Base-by-base conservation (phyloP, 2,888 invertebrate genomes). In the Aethes cnicana region DNA sequence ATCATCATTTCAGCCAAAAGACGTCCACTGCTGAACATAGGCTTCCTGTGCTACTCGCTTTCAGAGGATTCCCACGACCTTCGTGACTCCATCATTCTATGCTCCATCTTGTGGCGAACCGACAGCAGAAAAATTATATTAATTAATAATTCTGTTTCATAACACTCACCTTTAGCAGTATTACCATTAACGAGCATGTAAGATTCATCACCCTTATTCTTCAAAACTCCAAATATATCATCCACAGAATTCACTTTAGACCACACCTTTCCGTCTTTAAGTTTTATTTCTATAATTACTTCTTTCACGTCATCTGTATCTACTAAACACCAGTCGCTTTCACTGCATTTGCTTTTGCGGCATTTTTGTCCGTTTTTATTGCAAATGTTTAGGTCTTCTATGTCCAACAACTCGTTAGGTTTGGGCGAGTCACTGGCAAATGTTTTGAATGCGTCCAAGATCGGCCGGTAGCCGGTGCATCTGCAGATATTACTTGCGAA, bases 401-500 rank as follows among this genome's bases (percentile, higher is more conserved):
- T 76, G 47, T 81, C 92, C 6, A 63, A 47, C 56, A 92, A 74
- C 48, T 82, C 77, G 0, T 87, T 74, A 2, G 70, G 63, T n/a
- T 67, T 60, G 0, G 90, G 84, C 4, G 91, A 90, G 64, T 94
- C 94, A 16, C 69, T 81, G 0, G 94, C 93, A 55, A 94, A 93
- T n/a, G 92, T 92, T 67, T 95, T 95, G 76, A 95, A 94, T 0
- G 95, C 92, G 62, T 95, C 95, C 33, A 95, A 72, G 47, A 96
- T 95, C 1, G 95, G 92, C 5, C 95, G 87, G 63, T 94, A 95
- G 0, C 95, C 95, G 0, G 95, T 95, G 67, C 95, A 95, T 32
- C 95, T 91, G 59, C 95, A 95, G n/a, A 95, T 91, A 59, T 95
- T 95, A 53, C 95, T 93, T 8, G 93, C 95, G 57, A 95, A 93